Conservation (phyloP, 2,113 vertebrate species). For the Hypomesus transpacificus region DNA sequence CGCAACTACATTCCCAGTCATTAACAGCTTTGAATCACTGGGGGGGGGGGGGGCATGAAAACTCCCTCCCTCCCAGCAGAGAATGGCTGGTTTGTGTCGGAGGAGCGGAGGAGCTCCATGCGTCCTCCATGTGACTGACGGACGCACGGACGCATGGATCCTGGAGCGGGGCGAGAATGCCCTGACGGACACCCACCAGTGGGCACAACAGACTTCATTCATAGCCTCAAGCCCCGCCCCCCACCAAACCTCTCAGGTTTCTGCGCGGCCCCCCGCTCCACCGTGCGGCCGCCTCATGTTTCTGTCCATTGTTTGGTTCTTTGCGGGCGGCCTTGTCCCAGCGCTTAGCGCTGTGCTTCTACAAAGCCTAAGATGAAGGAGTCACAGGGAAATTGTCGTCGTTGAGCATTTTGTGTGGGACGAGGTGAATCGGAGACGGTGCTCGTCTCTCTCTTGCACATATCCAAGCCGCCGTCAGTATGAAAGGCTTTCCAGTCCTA, state of each 20-base stretch:
- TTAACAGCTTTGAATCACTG: constrained; percentile 7
- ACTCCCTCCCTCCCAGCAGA: not conserved
- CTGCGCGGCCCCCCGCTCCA: not conserved
- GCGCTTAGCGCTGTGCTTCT: too few species aligned
- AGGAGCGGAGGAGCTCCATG: not conserved
- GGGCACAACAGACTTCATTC: constrained; percentile 32
- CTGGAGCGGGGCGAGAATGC: constrained; percentile 14
- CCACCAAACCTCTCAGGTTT: constrained; percentile 1
- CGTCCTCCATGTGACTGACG: not conserved
- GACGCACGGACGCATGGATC: constrained; percentile 4
- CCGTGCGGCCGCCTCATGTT: too few species aligned
- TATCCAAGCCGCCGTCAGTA: too few species aligned
- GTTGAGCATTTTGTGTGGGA: too few species aligned
- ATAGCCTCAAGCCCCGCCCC: not conserved
- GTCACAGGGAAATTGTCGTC: too few species aligned
- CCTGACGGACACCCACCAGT: constrained; percentile 23
- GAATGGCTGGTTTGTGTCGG: not conserved
- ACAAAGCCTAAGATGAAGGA: too few species aligned
- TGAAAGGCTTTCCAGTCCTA: too few species aligned
- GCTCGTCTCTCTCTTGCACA: too few species aligned
- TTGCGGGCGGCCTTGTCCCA: not conserved
- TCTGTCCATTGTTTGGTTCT: not conserved
- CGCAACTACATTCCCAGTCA: not conserved
- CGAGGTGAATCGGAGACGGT: too few species aligned
- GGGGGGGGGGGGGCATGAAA: too few species aligned